Base-by-base conservation (phyloP, 2,888 invertebrate species). In the Himalopsyche tibetana region DNA sequence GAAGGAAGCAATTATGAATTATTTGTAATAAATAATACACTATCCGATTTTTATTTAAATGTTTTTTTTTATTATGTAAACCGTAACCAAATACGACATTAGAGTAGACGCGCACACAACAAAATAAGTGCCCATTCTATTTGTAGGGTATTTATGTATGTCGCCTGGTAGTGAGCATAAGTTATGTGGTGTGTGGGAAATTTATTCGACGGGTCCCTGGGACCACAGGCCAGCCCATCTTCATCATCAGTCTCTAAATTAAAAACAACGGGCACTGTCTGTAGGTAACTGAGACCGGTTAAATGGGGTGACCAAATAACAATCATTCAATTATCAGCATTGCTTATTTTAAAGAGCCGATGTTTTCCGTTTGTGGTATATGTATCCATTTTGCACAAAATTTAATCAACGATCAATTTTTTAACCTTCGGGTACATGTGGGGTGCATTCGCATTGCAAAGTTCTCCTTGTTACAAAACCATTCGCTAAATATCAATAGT, bases 31-130 rank as follows among this genome's bases (percentile, higher is more conserved):
- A 63, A 19, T 63, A 63, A 63, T 63, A 19, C 19, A 19, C 8
- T 63, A n/a, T 63, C 63, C 19, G 28, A 19, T 63, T 63, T 63
- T 63, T 19, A 63, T 63, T 63, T 3, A 15, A 51, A 51, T 19
- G 63, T 63, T 9, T 63, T 63, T n/a, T n/a, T 63, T 63, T 63
- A 9, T n/a, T 63, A 19, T 3, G 28, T 28, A 28, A n/a, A 19
- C 63, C 63, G 63, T 63, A 63, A 63, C 63, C 63, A 63, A 63
- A 63, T 19, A 63, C 63, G 63, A 63, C 63, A 63, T 63, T 63
- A 63, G 19, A 4, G 19, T 11, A 56, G 56, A 19, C 5, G 56
- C 56, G 19, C 63, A 63, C 28, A 63, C 63, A 51, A 51, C 19
- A 19, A 63, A n/a, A n/a, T 63, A 63, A 63, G 28, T 19, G 6